phyloP scores from a whole-genome alignment of 2,797 vertebrate species.

The Smutsia gigantea region DNA sequence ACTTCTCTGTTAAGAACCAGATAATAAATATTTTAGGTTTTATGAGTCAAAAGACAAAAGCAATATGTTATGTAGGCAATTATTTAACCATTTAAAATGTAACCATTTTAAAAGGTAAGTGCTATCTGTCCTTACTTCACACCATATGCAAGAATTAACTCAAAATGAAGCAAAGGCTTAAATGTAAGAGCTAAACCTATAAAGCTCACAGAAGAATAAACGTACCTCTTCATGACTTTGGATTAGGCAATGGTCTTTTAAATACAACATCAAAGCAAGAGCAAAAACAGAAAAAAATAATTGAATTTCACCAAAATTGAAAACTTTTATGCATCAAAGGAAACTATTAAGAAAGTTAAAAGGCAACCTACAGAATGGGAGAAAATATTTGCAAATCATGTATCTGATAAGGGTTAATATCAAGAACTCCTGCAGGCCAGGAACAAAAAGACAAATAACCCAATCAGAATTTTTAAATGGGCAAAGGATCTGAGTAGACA shows the following conservation, averaged over 20 bases:
- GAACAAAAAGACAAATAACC: not conserved
- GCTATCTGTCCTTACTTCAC: not conserved
- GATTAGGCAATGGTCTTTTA: not conserved
- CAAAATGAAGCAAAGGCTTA: not conserved
- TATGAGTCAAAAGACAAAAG: constrained; percentile 48
- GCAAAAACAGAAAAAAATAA: not conserved
- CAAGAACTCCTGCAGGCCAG: not conserved
- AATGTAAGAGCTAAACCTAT: not conserved
- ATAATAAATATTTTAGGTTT: constrained; percentile 19
- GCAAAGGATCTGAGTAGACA: not conserved
- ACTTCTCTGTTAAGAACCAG: not conserved
- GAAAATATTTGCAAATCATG: not conserved
- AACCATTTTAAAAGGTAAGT: not conserved
- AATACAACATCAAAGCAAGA: not conserved
- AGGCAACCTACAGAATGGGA: not conserved
- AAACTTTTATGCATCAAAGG: not conserved
- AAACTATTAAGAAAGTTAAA: not conserved
- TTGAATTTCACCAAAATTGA: not conserved
- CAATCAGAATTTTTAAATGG: not conserved
- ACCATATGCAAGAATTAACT: not conserved
- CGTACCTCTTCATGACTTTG: not conserved
- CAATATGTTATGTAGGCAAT: not conserved
- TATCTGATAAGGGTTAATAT: not conserved
- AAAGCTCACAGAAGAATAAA: not conserved
- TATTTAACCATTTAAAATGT: not conserved